Evolutionary conservation across 2,113 vertebrate genomes (phyloP).

Genomic region (Corythaeola cristata): DNA sequence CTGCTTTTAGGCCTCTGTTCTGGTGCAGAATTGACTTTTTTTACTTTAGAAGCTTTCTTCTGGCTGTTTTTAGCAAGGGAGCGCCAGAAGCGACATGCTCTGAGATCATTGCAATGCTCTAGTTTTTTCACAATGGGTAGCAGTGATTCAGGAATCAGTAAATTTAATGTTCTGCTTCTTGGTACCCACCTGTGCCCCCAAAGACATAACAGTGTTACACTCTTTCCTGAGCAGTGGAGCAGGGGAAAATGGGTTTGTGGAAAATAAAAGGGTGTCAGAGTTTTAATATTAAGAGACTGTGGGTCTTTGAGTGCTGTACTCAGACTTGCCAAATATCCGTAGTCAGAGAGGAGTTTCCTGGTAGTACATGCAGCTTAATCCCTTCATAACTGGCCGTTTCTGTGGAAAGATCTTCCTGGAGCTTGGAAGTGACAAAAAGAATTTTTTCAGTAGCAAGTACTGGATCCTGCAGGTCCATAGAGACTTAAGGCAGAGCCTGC

Average conservation of each 20-base stretch:
- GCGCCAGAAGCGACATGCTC: not conserved
- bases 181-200: not conserved
- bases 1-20: not conserved
- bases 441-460: not conserved
- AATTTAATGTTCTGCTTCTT: not conserved
- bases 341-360: not conserved
- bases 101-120: not conserved
- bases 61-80: not conserved
- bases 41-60: not conserved
- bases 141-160: not conserved
- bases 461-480: not conserved
- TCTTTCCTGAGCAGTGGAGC: not conserved
- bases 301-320: not conserved
- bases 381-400: not conserved
- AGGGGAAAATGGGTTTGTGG: not conserved
- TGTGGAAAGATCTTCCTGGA: not conserved
- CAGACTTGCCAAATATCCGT: not conserved
- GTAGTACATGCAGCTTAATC: not conserved
- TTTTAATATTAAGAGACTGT: not conserved
- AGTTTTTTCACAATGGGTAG: not conserved
- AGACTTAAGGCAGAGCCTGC: not conserved
- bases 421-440: not conserved
- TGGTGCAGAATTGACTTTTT: not conserved
- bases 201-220: not conserved
- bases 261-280: not conserved